Evolutionary conservation across 2,113 vertebrate species (phyloP), one percentile per base, ranked within the genome.

Genomic region (Pionites leucogaster): DNA sequence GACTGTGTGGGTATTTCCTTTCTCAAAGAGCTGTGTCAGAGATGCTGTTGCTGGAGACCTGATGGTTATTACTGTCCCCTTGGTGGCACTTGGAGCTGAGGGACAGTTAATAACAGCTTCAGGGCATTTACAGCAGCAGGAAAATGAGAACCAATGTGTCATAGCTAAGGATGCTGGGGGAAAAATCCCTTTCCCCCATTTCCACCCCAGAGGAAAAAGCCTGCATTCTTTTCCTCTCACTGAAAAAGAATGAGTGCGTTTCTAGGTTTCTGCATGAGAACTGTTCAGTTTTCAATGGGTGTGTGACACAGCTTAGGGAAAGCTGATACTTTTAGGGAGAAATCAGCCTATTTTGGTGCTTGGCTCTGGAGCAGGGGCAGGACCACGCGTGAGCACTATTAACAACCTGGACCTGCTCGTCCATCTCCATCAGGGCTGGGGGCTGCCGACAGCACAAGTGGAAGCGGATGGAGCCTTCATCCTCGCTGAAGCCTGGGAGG

Each of bases 41-140:
- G 10, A 29, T 2, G 13, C n/a, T 55, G 39, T 13, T 59, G 44
- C 37, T 20, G 33, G 35, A 44, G 47, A 39, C 17, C 52, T 59
- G 80, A 2, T 37, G 18, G 29, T 5, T 55, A 13, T 27, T 33
- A 42, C 18, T 67, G 39, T 71, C 47, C 47, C 68, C 9, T 49
- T 13, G 71, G 68, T 71, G 71, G 55, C 69, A 31, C 42, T 23
- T 37, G 35, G 75, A 59, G 19, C 17, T 27, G 44, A 60, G 42
- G 74, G 42, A 74, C 74, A 86, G 86, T 44, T 52, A 63, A 11
- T 13, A 33, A 9, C 37, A 47, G 16, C 41, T 70, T 27, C 16
- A 8, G 55, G 53, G 16, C 4, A 5, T 35, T 64, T 31, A 6
- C 8, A 4, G 0, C 15, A 9, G 10, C 4, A 2, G 53, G 33